These are phyloP conservation scores for Tragulus kanchil DNA, from an alignment of 2,113 vertebrate species.

Conservation along the genomic window DNA sequence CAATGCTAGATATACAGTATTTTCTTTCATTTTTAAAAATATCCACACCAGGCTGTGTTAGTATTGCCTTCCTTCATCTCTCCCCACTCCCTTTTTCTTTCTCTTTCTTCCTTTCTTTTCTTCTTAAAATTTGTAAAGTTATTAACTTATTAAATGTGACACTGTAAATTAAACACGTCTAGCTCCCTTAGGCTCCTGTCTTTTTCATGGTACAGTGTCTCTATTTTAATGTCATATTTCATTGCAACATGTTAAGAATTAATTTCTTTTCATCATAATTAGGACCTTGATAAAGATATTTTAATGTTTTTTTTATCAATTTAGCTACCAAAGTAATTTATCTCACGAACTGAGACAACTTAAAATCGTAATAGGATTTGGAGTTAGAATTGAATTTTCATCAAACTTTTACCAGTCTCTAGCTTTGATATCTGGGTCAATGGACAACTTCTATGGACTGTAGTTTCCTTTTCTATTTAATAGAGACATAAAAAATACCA, in stretches of 20 bases:
- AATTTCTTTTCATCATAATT: too few species aligned
- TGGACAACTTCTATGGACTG: background rate
- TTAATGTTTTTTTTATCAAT: too few species aligned
- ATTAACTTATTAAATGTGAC: background rate
- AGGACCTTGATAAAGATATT: background rate
- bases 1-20: background rate
- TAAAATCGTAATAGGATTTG: background rate
- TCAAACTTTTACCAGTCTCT: background rate
- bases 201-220: background rate
- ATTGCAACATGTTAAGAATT: background rate
- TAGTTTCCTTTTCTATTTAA: background rate
- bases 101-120: background rate
- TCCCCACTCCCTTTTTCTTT: background rate
- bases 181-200: background rate
- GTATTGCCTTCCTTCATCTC: background rate
- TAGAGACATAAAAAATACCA: background rate
- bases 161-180: background rate
- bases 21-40: background rate
- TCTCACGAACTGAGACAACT: background rate
- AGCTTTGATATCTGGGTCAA: background rate
- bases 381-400: background rate
- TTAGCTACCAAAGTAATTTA: background rate
- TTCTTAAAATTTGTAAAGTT: background rate
- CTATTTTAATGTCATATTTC: constrained; percentile 31
- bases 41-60: background rate